Evolutionary conservation across 2,113 vertebrate species (phyloP).

Genomic region (Colius striatus): DNA sequence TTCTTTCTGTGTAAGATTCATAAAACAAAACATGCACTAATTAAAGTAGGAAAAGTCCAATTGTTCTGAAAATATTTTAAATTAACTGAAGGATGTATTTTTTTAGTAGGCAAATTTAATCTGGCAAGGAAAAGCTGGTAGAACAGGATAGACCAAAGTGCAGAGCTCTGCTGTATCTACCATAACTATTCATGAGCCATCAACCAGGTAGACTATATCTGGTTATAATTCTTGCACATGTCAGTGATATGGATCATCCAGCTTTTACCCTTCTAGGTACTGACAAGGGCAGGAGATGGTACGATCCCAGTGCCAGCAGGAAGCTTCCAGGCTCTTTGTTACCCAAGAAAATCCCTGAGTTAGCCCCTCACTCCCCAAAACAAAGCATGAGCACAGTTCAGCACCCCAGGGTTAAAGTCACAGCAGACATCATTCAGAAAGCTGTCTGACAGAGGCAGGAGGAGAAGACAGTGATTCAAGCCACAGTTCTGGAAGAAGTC

Average conservation of each 20-base stretch:
- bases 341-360: background rate
- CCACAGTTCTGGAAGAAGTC: background rate
- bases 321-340: background rate
- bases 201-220: background rate
- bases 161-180: background rate
- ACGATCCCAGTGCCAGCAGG: background rate
- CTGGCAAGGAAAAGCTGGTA: background rate
- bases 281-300: slow-evolving; percentile 4
- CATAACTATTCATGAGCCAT: slow-evolving; percentile 56
- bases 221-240: slow-evolving; percentile 31
- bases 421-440: background rate
- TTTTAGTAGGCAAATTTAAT: slow-evolving; percentile 27
- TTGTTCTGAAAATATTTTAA: slow-evolving; percentile 33
- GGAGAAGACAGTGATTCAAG: background rate
- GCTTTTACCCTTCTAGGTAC: background rate
- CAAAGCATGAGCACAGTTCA: background rate
- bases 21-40: slow-evolving; percentile 49
- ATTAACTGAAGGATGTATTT: background rate
- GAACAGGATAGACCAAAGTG: slow-evolving; percentile 1
- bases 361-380: background rate
- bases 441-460: background rate
- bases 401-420: background rate
- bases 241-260: background rate
- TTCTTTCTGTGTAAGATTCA: background rate
- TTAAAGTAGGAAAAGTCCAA: slow-evolving; percentile 10